Evolutionary conservation across 2,113 vertebrate species (phyloP).

Genomic region (Cavia aperea): DNA sequence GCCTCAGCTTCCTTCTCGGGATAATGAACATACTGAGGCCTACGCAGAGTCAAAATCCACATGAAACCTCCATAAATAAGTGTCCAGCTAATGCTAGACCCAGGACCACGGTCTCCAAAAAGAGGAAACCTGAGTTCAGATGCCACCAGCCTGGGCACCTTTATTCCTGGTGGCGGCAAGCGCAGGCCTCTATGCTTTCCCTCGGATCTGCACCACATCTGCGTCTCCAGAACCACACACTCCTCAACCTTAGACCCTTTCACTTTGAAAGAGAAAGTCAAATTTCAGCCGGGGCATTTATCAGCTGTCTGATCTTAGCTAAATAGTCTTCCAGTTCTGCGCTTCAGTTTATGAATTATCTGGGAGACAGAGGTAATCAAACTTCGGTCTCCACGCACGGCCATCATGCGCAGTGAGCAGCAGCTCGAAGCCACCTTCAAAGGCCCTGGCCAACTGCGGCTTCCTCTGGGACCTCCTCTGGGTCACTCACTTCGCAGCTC

Average conservation of each 20-base stretch:
- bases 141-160: accelerated
- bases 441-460: neutral
- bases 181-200: too few relatives aligned
- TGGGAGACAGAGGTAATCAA: neutral
- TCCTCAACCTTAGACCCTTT: neutral
- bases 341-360: neutral
- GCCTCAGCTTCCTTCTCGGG: neutral
- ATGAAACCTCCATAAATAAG: too few relatives aligned
- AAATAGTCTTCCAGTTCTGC: neutral
- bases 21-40: neutral
- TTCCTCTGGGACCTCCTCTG: neutral
- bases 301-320: neutral
- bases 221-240: neutral
- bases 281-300: neutral
- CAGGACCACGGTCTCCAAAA: neutral
- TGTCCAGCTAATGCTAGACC: neutral
- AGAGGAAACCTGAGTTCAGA: neutral
- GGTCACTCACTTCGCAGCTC: too few relatives aligned
- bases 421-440: accelerated
- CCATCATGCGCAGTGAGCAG: neutral
- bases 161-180: neutral
- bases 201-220: neutral
- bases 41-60: neutral
- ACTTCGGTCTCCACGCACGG: neutral
- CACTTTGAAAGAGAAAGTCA: conserved; percentile 8